Evolutionary conservation across 2,888 invertebrate species (phyloP), one percentile per base, ranked within the genome.

Genomic region (Ennomos quercinarius): DNA sequence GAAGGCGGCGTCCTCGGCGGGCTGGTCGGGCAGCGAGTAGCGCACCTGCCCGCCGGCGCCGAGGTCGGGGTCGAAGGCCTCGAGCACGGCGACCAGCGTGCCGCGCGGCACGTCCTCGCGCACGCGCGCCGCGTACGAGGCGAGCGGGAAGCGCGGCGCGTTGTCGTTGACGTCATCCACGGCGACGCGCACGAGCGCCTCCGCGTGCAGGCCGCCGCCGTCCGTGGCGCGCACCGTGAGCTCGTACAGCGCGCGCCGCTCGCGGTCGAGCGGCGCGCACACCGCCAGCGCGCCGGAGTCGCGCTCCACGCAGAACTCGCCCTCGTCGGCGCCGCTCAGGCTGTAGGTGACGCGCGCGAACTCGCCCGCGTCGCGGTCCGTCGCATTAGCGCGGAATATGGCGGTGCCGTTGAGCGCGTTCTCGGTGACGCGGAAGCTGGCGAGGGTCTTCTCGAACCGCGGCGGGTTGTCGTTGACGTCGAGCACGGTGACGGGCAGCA

Each of bases 381-480:
- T 95, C 6, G 98, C 96, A 78, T 96, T 95, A 8, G 97, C 95
- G 63, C 95, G 94, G 82, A 97, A 97, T 61, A 99, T 96, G 17
- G 95, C 95, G 0, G 98, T 98, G 0, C 98, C 98, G 74, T 97
- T 96, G 34, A 95, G 91, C 0, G 97, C 96, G 73, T 96, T 96
- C 85, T 99, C 99, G 0, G 96, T 95, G 0, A 99, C 96, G 50
- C 96, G 94, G 75, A 98, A 96, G 77, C 96, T 96, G 0, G 97
- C 97, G 40, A 97, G 87, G 0, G 96, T 91, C 78, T 97, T 96
- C 72, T 96, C 95, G 80, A 99, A 98, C 68, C 95, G 95, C 0
- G 99, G 99, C 2, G 96, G 94, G 84, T 98, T 98, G 84, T 99
- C 99, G 84, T 98, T 98, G 2, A 97, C 96, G 83, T 98, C 98